Evolutionary conservation across 2,113 vertebrate genomes (phyloP), one percentile per base, ranked within the genome.

Genomic region (Hypocryptadius cinnamomeus): DNA sequence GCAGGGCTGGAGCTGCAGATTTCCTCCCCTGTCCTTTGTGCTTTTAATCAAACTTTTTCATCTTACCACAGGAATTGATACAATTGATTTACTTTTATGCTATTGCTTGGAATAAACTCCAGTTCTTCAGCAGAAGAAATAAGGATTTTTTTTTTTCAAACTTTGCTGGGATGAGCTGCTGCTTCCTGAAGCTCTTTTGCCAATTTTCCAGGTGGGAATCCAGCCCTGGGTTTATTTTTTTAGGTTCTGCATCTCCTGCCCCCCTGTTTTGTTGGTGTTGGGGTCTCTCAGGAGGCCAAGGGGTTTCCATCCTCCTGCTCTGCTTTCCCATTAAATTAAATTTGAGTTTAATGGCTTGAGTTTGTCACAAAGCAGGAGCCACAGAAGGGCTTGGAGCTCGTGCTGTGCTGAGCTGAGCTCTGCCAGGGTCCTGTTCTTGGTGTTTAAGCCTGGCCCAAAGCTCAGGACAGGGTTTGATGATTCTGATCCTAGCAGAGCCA

Each of bases 251-350:
- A 0, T 44, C 39, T 8, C 39, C 12, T 23, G 8, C 8, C 3
- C 9, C 53, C 2, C 5, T 3, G 3, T 33, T 1, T 4, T 5
- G 11, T 8, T 15, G 25, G 7, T 16, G 21, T 8, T 13, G 24
- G 44, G 42, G 37, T n/a, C 45, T 68, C 22, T 30, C 63, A 15
- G 60, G 30, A 27, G 33, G 28, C 45, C 17, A 1, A 2, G 5
- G 13, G 44, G 51, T 72, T 90, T 16, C 4, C 39, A 4, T 40
- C 40, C n/a, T 28, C 64, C 51, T 28, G 0, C 50, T 53, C 40
- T 47, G 37, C 70, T 79, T 37, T 68, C 33, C 72, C 69, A 13
- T 35, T 37, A 22, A 15, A 27, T 73, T 22, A 13, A 35, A 9
- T 8, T 10, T 30, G 47, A 24, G 13, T 3, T n/a, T 27, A 1